Evolutionary conservation across 2,113 vertebrate species (phyloP).

Genomic region (Geococcyx californianus): DNA sequence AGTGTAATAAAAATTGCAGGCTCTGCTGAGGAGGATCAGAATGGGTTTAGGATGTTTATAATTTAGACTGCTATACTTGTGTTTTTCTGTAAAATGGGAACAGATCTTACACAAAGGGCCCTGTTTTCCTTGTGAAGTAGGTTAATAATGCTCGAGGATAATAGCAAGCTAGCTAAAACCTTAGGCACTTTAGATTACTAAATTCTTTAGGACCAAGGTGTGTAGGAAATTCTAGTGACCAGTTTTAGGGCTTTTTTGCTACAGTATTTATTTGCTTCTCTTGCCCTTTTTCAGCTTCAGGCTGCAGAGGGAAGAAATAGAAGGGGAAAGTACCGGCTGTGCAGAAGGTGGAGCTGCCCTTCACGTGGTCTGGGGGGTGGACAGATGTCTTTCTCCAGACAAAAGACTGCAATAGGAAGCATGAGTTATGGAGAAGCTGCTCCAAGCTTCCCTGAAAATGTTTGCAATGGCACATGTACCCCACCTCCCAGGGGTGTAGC

Average conservation of each 20-base stretch:
- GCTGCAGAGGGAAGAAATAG: neutral
- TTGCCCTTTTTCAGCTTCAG: neutral
- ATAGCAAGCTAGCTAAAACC: neutral
- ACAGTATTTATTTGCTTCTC: neutral
- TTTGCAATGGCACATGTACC: neutral
- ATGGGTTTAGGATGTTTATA: conserved; percentile 7
- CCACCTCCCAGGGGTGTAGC: neutral
- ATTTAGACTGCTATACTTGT: neutral
- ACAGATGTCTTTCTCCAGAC: neutral
- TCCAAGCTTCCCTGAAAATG: neutral
- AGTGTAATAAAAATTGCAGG: neutral
- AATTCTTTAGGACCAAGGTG: neutral
- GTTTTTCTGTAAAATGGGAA: neutral
- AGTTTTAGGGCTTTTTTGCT: neutral
- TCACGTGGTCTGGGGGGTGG: neutral
- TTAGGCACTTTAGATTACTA: neutral
- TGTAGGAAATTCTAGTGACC: neutral
- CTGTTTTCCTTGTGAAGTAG: neutral
- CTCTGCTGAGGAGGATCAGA: conserved; percentile 32
- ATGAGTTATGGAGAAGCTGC: accelerated
- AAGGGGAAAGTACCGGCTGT: neutral
- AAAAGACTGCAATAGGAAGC: neutral
- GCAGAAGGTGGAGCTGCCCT: neutral
- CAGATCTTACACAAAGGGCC: neutral
- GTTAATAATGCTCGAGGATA: neutral